phyloP scores from a whole-genome alignment of 2,888 invertebrate genomes.

The Tiphia femorata region DNA sequence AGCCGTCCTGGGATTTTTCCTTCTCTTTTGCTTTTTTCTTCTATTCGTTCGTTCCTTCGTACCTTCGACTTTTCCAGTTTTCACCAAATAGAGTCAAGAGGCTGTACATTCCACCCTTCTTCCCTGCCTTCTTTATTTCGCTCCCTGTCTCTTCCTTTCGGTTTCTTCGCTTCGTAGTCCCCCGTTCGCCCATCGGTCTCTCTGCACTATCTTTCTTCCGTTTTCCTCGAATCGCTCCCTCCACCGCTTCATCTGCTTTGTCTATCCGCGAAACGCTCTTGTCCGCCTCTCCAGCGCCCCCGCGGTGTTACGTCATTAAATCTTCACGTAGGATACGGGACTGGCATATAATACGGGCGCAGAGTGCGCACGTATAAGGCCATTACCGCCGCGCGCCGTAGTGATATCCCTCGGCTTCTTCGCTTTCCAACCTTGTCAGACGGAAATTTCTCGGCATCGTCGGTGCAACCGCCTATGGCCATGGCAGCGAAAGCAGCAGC shows the following conservation, averaged over 20 bases:
- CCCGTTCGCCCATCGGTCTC: neutral
- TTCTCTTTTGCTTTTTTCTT: too few relatives aligned
- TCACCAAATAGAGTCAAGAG: too few relatives aligned
- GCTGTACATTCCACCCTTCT: too few relatives aligned
- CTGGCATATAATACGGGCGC: slow-evolving; percentile 7
- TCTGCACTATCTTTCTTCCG: neutral
- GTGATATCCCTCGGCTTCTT: neutral
- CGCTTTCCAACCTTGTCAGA: neutral
- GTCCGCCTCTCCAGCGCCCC: neutral
- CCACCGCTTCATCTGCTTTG: neutral
- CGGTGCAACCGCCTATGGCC: too few relatives aligned
- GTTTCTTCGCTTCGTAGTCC: neutral
- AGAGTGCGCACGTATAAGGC: slow-evolving; percentile 6
- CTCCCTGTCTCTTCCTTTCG: slow-evolving; percentile 1
- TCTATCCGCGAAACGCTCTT: too few relatives aligned
- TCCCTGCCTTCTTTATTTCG: slow-evolving; percentile 6
- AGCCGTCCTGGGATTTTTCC: too few relatives aligned
- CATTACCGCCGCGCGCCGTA: slow-evolving; percentile 5
- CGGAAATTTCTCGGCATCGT: slow-evolving; percentile 18
- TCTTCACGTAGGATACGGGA: slow-evolving; percentile 7
- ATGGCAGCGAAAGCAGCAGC: too few relatives aligned
- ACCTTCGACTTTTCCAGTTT: too few relatives aligned
- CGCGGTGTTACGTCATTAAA: slow-evolving; percentile 29
- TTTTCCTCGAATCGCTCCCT: slow-evolving; percentile 1
- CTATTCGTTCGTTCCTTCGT: too few relatives aligned